Evolutionary conservation across 2,888 invertebrate genomes (phyloP).

Genomic region (Melolontha melolontha): DNA sequence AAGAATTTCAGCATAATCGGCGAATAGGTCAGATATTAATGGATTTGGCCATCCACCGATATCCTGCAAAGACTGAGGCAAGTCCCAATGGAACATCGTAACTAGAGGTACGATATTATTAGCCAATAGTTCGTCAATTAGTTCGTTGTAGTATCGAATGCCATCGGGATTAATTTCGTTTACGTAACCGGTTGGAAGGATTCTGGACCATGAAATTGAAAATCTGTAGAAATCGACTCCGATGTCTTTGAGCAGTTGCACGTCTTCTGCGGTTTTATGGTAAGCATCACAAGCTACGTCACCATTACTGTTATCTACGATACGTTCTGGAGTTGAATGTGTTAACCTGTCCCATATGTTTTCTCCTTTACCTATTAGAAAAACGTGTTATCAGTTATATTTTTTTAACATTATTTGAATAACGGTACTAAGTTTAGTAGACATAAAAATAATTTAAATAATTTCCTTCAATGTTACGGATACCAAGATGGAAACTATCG

Average conservation of each 20-base stretch:
- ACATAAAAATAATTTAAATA: no score
- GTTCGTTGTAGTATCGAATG: conserved; percentile 72
- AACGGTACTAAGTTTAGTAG: no score
- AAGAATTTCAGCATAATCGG: conserved; percentile 70
- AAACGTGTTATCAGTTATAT: no score
- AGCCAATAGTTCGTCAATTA: conserved; percentile 70
- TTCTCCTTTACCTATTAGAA: conserved; percentile 70
- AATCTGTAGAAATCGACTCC: conserved; percentile 72
- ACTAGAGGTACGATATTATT: conserved; percentile 71
- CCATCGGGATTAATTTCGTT: conserved; percentile 72
- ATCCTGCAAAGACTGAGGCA: conserved; percentile 70
- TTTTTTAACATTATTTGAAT: no score
- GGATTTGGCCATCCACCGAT: conserved; percentile 77
- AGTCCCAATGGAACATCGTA: conserved; percentile 76
- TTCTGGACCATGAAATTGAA: conserved; percentile 76
- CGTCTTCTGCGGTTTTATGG: conserved; percentile 73
- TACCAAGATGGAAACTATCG: no score
- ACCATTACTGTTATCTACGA: conserved; percentile 70
- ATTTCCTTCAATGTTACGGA: no score
- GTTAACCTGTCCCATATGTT: conserved; percentile 78
- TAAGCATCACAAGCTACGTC: conserved; percentile 78
- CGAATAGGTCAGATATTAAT: conserved; percentile 71
- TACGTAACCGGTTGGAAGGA: conserved; percentile 71
- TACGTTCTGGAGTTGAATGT: conserved; percentile 66
- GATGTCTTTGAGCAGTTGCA: conserved; percentile 69